Base-by-base conservation (phyloP, 2,888 invertebrate species). In the Stenichneumon culpator region DNA sequence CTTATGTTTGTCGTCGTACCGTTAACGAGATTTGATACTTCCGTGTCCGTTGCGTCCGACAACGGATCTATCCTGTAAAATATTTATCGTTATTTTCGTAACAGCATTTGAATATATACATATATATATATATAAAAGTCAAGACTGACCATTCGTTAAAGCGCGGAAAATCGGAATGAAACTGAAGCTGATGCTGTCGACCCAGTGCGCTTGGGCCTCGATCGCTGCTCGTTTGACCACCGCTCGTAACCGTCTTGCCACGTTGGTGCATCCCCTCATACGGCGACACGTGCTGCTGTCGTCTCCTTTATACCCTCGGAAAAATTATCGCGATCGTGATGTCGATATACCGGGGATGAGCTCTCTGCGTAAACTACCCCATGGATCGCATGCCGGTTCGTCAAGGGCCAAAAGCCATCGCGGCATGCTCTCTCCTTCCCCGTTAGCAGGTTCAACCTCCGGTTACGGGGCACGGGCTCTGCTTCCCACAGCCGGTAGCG, bases 321-420 rank as follows among this genome's bases (percentile, higher is more conserved):
- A 47, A 47, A 47, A 67, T 39, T 36, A 25, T 54, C 52, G 36
- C 9, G n/a, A 47, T 4, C n/a, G n/a, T 32, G 19, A 47, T 25
- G 32, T 11, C 32, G 63, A 39, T 19, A 54, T 19, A 67, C 7
- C 77, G 52, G 25, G 16, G 22, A 67, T 22, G 67, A 52, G 36
- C 65, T 36, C 52, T 63, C 65, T 85, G 82, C 69, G 82, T 80
- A 86, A 72, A 69, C 72, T 74, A 85, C 74, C 88, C 88, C 92
- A 91, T 89, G 88, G 89, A 86, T 91, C 87, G 86, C 91, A 91
- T 89, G 90, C 89, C 87, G 91, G 90, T 87, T 92, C 91, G 89
- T 92, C 90, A 84, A 91, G 88, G 84, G 90, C 89, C 67, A 89
- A 85, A 69, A 89, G 88, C 92, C 92, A 91, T 82, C 89, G 90